Evolutionary conservation across 2,113 vertebrate genomes (phyloP), one percentile per base, ranked within the genome.

Genomic region (Bambusicola thoracicus): DNA sequence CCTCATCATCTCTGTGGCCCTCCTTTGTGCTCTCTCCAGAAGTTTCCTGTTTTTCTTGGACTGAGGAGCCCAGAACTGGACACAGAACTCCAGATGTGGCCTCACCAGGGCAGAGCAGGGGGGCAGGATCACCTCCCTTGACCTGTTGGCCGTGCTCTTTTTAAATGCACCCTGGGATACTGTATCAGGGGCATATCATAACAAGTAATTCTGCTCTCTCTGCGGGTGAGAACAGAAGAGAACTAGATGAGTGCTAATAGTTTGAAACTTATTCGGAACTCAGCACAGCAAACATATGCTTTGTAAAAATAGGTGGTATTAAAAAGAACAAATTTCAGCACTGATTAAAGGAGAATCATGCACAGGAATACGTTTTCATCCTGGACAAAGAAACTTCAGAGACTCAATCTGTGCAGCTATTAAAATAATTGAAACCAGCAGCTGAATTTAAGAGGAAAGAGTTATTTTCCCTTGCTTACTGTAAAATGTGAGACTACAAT

Each of bases 371-470:
- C 3, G 3, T 77, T 82, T 77, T 81, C 67, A 55, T 76, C 32
- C 30, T 22, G 21, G 27, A 69, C 55, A 89, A 87, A 80, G 53
- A 40, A 72, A 63, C 51, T 81, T 78, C 30, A 58, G 62, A 68
- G n/a, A 65, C 27, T 78, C 36, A 30, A 13, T 78, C 51, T 1
- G 0, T 43, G 40, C 66, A 78, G 8, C 63, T 81, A 55, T 43
- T 83, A 70, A 85, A 94, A 85, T 67, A 77, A 80, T 77, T 87
- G 32, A 93, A 95, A 83, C 55, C 32, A 77, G 11, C 5, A 58
- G 4, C 19, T 43, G 41, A 83, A 87, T 78, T 87, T 81, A 67
- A 61, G 59, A 76, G 18, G 34, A 79, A 79, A 59, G 56, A 16
- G 4, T 14, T 78, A 43, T 70, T 90, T 94, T 68, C n/a, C 19